A percentile compares a stretch with the other conserved stretches of the same genome.
Conservation (phyloP, 1,140 invertebrate genomes). For the Drosophila saltans region DNA sequence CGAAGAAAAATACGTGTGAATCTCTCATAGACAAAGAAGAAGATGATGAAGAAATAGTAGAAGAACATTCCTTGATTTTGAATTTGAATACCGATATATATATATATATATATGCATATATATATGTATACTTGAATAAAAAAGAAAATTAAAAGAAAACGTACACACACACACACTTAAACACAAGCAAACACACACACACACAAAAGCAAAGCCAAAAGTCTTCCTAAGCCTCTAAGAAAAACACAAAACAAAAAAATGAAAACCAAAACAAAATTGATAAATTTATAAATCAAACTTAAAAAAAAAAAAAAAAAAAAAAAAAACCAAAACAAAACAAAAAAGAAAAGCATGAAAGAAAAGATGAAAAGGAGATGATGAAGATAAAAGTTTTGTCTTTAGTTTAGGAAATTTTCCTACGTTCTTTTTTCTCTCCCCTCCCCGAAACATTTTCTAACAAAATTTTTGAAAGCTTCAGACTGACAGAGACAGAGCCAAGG, state of each 20-base stretch:
- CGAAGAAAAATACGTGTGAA: constrained; percentile 18
- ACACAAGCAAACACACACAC: constrained; percentile 55
- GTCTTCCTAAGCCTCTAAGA: constrained; percentile 74
- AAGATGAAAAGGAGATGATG: not conserved
- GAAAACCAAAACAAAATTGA: constrained; percentile 9
- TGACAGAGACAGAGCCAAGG: constrained; percentile 44
- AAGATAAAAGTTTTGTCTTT: constrained; percentile 22
- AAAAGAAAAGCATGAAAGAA: not conserved
- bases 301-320: constrained; percentile 21
- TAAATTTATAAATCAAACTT: constrained; percentile 10
- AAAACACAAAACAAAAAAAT: constrained; percentile 27
- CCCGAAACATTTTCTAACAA: too few species aligned
- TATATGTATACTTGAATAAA: constrained; percentile 32
- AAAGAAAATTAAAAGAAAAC: not conserved
- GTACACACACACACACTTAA: constrained; percentile 38
- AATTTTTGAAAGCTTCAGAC: constrained; percentile 64
- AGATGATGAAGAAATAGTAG: constrained; percentile 25
- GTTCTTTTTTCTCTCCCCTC: constrained; percentile 15
- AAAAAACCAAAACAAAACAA: constrained; percentile 26
- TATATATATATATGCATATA: constrained; percentile 38
- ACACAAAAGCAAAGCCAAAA: constrained; percentile 77
- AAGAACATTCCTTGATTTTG: constrained; percentile 75
- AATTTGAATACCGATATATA: constrained; percentile 30
- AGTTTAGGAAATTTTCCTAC: constrained; percentile 22
- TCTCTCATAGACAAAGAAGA: constrained; percentile 35